These are phyloP conservation scores for Caenorhabditis uteleia DNA, from an alignment of 2,888 invertebrate genomes.

Conservation along the genomic window DNA sequence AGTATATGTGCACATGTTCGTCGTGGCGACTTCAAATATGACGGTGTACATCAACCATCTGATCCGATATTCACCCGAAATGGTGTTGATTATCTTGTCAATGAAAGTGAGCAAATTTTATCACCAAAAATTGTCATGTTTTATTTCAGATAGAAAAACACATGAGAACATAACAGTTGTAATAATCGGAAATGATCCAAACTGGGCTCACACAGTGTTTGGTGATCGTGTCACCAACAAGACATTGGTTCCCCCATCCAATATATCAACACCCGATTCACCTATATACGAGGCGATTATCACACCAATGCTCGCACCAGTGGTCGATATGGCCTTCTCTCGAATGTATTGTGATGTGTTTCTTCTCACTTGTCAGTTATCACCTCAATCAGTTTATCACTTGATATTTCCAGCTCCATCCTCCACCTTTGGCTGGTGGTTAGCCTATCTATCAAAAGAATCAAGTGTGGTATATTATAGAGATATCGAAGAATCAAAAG, in stretches of 20 bases:
- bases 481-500: background rate
- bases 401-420: conserved; percentile 1
- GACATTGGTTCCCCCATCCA: no score
- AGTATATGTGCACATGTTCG: conserved; percentile 1
- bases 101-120: background rate
- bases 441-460: background rate
- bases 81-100: background rate
- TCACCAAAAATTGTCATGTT: no score
- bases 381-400: background rate
- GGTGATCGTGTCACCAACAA: no score
- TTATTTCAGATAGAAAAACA: conserved; percentile 1
- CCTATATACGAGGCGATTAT: background rate
- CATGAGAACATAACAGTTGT: background rate
- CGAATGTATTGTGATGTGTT: background rate
- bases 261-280: no score
- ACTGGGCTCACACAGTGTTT: background rate
- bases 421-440: background rate
- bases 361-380: background rate
- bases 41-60: background rate
- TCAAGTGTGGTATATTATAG: background rate
- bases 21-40: background rate
- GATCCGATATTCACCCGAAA: background rate
- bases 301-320: background rate
- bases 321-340: background rate
- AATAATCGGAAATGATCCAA: background rate